phyloP scores from a whole-genome alignment of 2,888 invertebrate genomes.

The Brachynemurus nebulosus region DNA sequence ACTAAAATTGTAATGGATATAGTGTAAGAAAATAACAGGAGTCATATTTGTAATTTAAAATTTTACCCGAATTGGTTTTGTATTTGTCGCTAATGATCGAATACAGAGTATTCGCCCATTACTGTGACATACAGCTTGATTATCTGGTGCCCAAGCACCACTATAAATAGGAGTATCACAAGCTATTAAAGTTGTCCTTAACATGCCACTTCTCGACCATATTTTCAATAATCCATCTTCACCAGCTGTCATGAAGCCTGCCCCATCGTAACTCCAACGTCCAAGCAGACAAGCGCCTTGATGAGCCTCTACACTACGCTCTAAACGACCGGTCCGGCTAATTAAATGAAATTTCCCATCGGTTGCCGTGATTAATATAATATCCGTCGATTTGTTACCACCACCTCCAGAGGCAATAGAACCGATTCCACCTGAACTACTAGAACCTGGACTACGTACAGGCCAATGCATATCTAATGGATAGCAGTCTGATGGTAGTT shows the following conservation, averaged over 20 bases:
- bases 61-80: slow-evolving; percentile 53
- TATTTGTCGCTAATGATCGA: slow-evolving; percentile 59
- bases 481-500: slow-evolving; percentile 68
- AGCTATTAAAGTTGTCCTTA: slow-evolving; percentile 76
- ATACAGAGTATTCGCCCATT: slow-evolving; percentile 52
- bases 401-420: slow-evolving; percentile 32
- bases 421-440: slow-evolving; percentile 34
- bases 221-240: slow-evolving; percentile 95
- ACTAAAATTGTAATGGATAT: slow-evolving; percentile 48
- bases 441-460: slow-evolving; percentile 45
- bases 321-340: slow-evolving; percentile 78
- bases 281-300: slow-evolving; percentile 78
- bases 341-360: slow-evolving; percentile 87
- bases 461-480: slow-evolving; percentile 87
- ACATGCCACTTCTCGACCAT: slow-evolving; percentile 92
- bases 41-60: neutral
- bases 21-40: neutral
- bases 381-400: slow-evolving; percentile 48
- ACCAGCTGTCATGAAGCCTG: slow-evolving; percentile 86
- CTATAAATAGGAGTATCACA: slow-evolving; percentile 70
- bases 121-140: slow-evolving; percentile 52
- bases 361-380: slow-evolving; percentile 71
- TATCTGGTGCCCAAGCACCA: slow-evolving; percentile 70
- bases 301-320: slow-evolving; percentile 87
- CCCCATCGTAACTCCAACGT: slow-evolving; percentile 91